Base-by-base conservation (phyloP, 2,797 vertebrate species). In the Microctenopoma lineatum region DNA sequence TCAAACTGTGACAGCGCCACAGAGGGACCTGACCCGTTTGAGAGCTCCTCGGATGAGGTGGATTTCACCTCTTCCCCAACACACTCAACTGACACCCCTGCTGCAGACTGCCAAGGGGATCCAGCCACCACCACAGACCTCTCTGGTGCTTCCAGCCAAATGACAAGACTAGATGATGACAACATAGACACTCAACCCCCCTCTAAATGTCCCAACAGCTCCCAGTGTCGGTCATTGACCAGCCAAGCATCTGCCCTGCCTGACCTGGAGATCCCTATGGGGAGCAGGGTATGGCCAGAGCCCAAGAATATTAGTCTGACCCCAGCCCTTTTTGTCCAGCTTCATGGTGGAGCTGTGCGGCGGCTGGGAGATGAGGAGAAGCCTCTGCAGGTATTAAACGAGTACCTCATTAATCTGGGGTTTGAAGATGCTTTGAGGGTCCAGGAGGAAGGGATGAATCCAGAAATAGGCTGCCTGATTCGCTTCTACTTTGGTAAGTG, bases 401-500 rank as follows among this genome's bases (percentile, higher is more conserved):
- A 97, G 81, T 98, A 97, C 94, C 95, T 98, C 81, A 94, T 92
- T 45, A 94, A 95, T 55, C 93, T 97, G 90, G 96, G 96, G 26
- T 97, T 95, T 56, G 92, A 95, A 74, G 96, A 97, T 84, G 89
- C 93, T 26, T 95, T 94, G 94, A 91, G 96, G 85, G 95, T 96
- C 73, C 96, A 96, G 87, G 96, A 95, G 73, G 96, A 97, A 84
- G 96, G 95, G 55, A 95, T 98, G 95, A 95, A 97, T 77, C 84
- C 96, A 0, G 96, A 97, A 84, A 93, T 96, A 0, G 96, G 96
- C 87, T 96, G 96, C 83, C 92, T 98, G 79, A 95, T 97, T 48
- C 96, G 96, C 67, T 97, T 98, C 92, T 97, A 96, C 77, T 95
- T 96, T 87, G 96, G 96, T 98, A 88, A 93, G 88, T 84, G 46